Conservation (phyloP, 2,888 invertebrate genomes). For the Serrognathus titanus region DNA sequence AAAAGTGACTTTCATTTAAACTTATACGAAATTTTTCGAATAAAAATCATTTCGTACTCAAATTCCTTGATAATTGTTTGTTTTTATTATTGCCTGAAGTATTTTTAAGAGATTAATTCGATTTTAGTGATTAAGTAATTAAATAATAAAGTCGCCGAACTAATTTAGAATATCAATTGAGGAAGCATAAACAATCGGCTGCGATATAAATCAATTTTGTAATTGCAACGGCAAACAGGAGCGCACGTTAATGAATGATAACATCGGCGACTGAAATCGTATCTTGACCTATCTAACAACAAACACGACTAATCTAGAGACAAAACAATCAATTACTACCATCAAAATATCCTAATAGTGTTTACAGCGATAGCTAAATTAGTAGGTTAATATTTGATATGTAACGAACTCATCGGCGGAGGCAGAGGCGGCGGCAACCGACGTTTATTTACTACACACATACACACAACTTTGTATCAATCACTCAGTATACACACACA, state of each 20-base stretch:
- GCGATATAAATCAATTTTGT: slow-evolving; percentile 2
- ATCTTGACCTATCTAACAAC: slow-evolving; percentile 25
- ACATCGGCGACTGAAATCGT: slow-evolving; percentile 2
- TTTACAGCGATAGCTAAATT: slow-evolving; percentile 40
- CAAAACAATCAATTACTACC: slow-evolving; percentile 35
- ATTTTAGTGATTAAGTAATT: too few relatives aligned
- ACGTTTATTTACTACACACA: slow-evolving; percentile 34
- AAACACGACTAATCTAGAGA: slow-evolving; percentile 28
- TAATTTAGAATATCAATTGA: background rate
- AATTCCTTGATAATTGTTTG: too few relatives aligned
- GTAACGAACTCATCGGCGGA: slow-evolving; percentile 12
- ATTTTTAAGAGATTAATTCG: too few relatives aligned
- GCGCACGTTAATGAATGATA: slow-evolving; percentile 4
- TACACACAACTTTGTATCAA: slow-evolving; percentile 33
- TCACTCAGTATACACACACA: slow-evolving; percentile 37
- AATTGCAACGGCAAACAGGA: background rate
- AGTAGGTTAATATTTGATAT: slow-evolving; percentile 43
- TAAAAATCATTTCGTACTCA: too few relatives aligned
- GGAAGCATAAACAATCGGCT: background rate
- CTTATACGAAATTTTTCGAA: too few relatives aligned
- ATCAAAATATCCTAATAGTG: slow-evolving; percentile 37
- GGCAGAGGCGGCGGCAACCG: slow-evolving; percentile 27
- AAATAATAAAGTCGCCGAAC: background rate
- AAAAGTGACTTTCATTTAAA: too few relatives aligned
- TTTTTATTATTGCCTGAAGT: too few relatives aligned